Percentiles rank a stretch among this genome's conserved stretches.
Conservation (phyloP, 2,113 vertebrate species). For the Theristicus caerulescens region DNA sequence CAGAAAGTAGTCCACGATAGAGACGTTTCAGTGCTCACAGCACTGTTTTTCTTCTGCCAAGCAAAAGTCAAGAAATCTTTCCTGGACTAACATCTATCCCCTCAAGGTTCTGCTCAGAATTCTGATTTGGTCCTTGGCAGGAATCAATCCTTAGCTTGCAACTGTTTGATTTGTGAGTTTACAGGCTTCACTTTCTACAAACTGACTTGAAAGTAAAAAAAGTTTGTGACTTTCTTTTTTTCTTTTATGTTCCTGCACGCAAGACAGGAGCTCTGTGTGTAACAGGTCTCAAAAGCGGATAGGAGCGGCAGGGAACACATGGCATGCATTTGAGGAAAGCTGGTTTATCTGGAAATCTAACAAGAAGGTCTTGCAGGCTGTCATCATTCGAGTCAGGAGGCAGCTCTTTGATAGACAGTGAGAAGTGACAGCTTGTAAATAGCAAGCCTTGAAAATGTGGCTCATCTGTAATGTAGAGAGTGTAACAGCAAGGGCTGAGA, state of each 20-base stretch:
- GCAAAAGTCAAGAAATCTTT: not conserved
- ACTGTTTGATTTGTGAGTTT: not conserved
- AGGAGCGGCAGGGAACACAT: not conserved
- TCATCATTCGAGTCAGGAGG: conserved; percentile 16
- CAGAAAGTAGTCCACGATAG: not conserved
- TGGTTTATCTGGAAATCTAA: not conserved
- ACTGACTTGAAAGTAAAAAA: not conserved
- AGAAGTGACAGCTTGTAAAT: conserved; percentile 50
- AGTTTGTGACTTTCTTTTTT: not conserved
- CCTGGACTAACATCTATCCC: not conserved
- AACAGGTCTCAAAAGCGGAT: not conserved
- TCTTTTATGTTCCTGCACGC: not conserved
- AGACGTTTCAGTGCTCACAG: not conserved
- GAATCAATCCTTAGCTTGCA: not conserved
- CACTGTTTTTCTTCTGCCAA: not conserved
- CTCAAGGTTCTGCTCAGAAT: not conserved
- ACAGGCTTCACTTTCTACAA: not conserved
- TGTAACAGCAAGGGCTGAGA: not conserved
- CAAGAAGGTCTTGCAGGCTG: conserved; percentile 36
- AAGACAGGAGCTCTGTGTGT: not conserved
- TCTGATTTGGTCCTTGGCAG: not conserved
- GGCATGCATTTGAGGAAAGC: not conserved
- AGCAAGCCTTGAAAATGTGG: conserved; percentile 11
- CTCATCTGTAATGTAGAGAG: conserved; percentile 1
- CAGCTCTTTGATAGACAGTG: conserved; percentile 40